These are phyloP conservation scores for Deroptyus accipitrinus DNA, from an alignment of 2,113 vertebrate species.

Conservation along the genomic window DNA sequence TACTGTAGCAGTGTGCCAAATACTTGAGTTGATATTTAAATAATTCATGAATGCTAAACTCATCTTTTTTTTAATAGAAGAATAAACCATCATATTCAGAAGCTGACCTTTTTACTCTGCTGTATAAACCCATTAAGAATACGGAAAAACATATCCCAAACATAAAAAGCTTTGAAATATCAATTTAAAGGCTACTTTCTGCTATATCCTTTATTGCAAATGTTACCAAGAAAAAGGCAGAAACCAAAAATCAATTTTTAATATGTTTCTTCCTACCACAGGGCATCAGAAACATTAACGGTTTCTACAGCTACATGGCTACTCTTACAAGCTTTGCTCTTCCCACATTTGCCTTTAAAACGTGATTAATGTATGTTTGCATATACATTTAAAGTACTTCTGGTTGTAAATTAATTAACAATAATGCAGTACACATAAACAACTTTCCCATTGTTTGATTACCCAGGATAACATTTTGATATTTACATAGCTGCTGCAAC, in stretches of 20 bases:
- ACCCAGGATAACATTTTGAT: conserved; percentile 27
- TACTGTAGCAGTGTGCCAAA: conserved; percentile 14
- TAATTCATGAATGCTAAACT: conserved; percentile 65
- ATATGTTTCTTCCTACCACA: conserved; percentile 82
- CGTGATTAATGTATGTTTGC: conserved; percentile 9
- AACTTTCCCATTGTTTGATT: conserved; percentile 56
- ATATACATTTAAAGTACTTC: conserved; percentile 42
- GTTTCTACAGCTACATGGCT: conserved; percentile 69
- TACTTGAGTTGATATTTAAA: conserved; percentile 63
- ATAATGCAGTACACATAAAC: conserved; percentile 47
- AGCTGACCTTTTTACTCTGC: conserved; percentile 73
- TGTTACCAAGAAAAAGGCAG: conserved; percentile 77
- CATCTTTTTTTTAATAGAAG: conserved; percentile 53
- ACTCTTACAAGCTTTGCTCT: conserved; percentile 61
- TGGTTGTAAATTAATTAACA: conserved; percentile 68
- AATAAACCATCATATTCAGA: conserved; percentile 71
- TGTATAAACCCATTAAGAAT: conserved; percentile 75
- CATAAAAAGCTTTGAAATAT: conserved; percentile 76
- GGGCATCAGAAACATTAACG: conserved; percentile 75
- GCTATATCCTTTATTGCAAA: conserved; percentile 76
- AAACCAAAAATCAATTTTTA: conserved; percentile 83
- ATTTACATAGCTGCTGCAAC: conserved; percentile 64
- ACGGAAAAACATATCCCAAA: conserved; percentile 70
- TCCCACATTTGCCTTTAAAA: conserved; percentile 32
- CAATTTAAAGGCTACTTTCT: conserved; percentile 75